These are phyloP conservation scores for Cydia fagiglandana DNA, from an alignment of 1,140 invertebrate genomes.

Conservation along the genomic window DNA sequence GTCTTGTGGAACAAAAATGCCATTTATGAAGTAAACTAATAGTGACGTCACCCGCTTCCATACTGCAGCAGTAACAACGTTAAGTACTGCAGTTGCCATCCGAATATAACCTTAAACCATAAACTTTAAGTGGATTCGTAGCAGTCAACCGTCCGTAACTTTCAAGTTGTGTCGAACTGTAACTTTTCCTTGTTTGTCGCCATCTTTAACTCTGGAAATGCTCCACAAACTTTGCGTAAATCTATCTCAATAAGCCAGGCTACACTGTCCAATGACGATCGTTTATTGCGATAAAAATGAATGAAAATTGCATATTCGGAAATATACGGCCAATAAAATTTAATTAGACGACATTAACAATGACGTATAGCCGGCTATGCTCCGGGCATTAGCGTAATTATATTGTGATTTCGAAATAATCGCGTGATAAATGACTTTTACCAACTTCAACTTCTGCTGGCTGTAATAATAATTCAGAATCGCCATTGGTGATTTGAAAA, in stretches of 20 bases:
- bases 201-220: conserved; percentile 3
- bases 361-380: conserved; percentile 53
- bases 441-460: conserved; percentile 48
- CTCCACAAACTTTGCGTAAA: neutral
- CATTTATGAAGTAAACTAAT: too few species aligned
- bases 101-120: neutral
- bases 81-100: neutral
- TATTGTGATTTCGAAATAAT: conserved; percentile 67
- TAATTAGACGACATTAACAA: conserved; percentile 63
- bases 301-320: conserved; percentile 37
- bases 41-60: too few species aligned
- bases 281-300: conserved; percentile 35
- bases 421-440: conserved; percentile 57
- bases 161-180: conserved; percentile 24
- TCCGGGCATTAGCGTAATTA: conserved; percentile 59
- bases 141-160: conserved; percentile 26
- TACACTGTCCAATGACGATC: neutral
- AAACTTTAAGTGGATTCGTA: conserved; percentile 24
- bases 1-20: too few species aligned
- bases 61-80: too few species aligned
- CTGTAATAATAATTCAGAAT: conserved; percentile 48
- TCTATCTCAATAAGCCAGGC: conserved; percentile 12
- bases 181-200: conserved; percentile 23
- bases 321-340: conserved; percentile 64
- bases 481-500: conserved; percentile 36